Conservation (phyloP, 2,113 vertebrate species). For the Gopherus flavomarginatus region DNA sequence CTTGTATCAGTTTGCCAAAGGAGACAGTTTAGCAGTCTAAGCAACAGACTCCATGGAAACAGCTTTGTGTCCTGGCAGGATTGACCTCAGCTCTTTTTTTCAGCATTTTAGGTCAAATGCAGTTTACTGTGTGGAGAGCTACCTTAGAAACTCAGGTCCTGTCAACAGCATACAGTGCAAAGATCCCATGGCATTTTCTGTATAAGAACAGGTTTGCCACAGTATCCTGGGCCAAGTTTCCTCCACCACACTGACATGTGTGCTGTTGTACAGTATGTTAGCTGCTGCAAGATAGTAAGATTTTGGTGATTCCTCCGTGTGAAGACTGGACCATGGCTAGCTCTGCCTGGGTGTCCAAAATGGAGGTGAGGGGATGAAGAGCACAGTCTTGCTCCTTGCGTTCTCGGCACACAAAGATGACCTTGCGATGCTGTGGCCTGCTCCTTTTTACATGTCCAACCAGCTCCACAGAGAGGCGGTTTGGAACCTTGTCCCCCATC, state of each 20-base stretch:
- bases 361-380: neutral
- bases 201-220: neutral
- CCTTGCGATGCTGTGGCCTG: accelerated
- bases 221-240: neutral
- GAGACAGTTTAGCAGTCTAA: neutral
- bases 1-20: neutral
- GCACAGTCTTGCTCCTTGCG: accelerated
- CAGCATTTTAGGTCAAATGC: neutral
- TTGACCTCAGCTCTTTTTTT: neutral
- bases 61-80: neutral
- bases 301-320: accelerated
- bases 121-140: neutral
- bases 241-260: too few species aligned
- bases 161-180: neutral
- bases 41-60: neutral
- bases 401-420: neutral
- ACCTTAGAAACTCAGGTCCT: neutral
- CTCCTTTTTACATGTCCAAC: neutral
- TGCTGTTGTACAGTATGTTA: accelerated
- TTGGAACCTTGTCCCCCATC: neutral
- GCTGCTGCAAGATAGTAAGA: neutral
- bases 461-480: neutral
- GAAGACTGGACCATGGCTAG: neutral
- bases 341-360: neutral
- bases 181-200: neutral